Evolutionary conservation across 2,113 vertebrate species (phyloP).

Genomic region (Ranitomeya variabilis): DNA sequence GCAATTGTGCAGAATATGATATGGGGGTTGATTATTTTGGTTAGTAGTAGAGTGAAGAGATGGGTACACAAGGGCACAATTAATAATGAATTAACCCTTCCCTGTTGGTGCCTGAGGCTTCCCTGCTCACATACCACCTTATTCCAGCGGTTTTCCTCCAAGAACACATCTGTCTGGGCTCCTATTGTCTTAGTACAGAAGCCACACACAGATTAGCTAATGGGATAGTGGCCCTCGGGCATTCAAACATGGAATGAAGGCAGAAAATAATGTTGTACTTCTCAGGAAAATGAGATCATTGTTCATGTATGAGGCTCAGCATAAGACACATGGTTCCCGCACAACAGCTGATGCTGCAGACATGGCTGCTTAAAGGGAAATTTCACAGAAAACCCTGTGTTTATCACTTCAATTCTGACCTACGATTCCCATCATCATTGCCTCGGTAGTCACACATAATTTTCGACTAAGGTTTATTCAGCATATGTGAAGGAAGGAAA

Average conservation of each 20-base stretch:
- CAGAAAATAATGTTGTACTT: neutral
- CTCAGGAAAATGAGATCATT: neutral
- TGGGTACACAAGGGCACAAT: no score
- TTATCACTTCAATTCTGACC: no score
- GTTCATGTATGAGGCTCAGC: neutral
- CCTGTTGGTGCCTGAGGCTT: neutral
- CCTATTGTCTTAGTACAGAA: neutral
- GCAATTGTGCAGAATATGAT: no score
- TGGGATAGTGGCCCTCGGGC: neutral
- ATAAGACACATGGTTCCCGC: neutral
- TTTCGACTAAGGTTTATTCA: no score
- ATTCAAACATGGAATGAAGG: neutral
- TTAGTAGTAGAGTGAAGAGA: no score
- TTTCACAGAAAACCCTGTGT: neutral
- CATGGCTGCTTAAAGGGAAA: neutral
- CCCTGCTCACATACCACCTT: neutral
- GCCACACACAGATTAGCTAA: neutral
- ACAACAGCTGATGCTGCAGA: neutral
- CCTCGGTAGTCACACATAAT: no score
- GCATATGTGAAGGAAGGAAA: no score
- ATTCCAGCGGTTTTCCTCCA: neutral
- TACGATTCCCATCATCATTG: no score
- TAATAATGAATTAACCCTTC: no score
- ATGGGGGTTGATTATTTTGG: no score
- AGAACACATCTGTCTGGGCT: neutral